A percentile compares a stretch with the other conserved stretches of the same genome.
phyloP scores from a whole-genome alignment of 2,888 invertebrate species.

The Chymomyza caudatula region DNA sequence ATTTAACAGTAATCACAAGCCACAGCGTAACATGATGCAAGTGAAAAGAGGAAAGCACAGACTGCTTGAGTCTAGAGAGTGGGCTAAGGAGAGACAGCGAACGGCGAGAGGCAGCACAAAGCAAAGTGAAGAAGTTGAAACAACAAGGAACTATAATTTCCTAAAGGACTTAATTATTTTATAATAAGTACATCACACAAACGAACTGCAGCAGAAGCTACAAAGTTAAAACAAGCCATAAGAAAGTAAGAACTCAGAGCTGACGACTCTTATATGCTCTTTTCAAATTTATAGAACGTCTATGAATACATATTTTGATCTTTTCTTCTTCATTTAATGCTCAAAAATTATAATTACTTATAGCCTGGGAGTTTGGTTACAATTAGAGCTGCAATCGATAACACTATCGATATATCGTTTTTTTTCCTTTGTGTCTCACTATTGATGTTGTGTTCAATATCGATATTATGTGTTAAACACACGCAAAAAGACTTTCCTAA shows the following conservation, averaged over 20 bases:
- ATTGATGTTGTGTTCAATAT: too few relatives aligned
- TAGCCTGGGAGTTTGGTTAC: too few relatives aligned
- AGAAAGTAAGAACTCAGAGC: conserved; percentile 23
- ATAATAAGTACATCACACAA: conserved; percentile 71
- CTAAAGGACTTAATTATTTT: conserved; percentile 75
- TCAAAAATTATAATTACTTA: too few relatives aligned
- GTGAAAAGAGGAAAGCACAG: conserved; percentile 19
- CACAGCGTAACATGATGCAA: not conserved
- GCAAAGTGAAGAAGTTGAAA: conserved; percentile 19
- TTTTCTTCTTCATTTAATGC: too few relatives aligned
- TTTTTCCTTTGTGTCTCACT: too few relatives aligned
- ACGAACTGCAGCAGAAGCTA: conserved; percentile 3
- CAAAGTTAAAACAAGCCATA: conserved; percentile 5
- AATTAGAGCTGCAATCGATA: too few relatives aligned
- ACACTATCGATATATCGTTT: too few relatives aligned
- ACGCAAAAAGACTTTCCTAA: too few relatives aligned
- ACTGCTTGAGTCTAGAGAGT: conserved; percentile 33
- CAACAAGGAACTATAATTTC: conserved; percentile 69
- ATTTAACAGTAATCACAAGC: conserved; percentile 21
- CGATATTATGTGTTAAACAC: too few relatives aligned
- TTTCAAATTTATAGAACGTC: too few relatives aligned
- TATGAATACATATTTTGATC: too few relatives aligned
- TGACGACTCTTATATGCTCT: not conserved
- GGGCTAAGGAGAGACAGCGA: conserved; percentile 4
- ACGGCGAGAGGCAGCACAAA: conserved; percentile 17